phyloP scores from a whole-genome alignment of 2,888 invertebrate species.

The Dyspetes luteomarginatus region DNA sequence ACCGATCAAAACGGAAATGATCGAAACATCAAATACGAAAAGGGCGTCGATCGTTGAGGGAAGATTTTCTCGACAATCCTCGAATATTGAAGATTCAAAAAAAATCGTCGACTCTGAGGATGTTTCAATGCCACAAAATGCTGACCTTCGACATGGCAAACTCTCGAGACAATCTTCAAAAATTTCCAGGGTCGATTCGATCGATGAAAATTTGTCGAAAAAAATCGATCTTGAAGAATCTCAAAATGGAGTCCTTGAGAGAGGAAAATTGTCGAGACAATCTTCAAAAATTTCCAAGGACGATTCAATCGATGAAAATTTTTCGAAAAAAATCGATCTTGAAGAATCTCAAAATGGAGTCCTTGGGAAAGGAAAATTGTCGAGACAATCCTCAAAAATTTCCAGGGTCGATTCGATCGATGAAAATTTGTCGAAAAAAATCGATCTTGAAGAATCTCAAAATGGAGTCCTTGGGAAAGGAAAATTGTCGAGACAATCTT shows the following conservation, averaged over 20 bases:
- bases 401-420: constrained; percentile 58
- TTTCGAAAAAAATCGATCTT: constrained; percentile 59
- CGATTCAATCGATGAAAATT: constrained; percentile 53
- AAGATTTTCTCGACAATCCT: constrained; percentile 55
- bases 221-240: constrained; percentile 62
- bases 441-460: constrained; percentile 65
- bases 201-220: constrained; percentile 57
- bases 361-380: constrained; percentile 65
- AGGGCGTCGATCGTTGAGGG: constrained; percentile 65
- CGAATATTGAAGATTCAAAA: constrained; percentile 46
- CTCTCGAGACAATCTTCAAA: constrained; percentile 60
- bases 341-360: constrained; percentile 67
- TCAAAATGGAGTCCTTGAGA: constrained; percentile 67
- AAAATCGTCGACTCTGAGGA: constrained; percentile 17
- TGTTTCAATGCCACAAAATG: constrained; percentile 30
- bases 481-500: constrained; percentile 65
- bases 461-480: constrained; percentile 65
- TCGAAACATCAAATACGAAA: constrained; percentile 56
- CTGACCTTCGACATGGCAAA: constrained; percentile 20
- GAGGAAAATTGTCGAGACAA: constrained; percentile 64
- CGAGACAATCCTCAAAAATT: constrained; percentile 56
- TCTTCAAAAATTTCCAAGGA: constrained; percentile 55
- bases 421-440: constrained; percentile 54
- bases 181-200: constrained; percentile 52
- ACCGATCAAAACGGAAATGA: constrained; percentile 60